Conservation (phyloP, 1,140 invertebrate genomes). For the Drosophila murphyi region DNA sequence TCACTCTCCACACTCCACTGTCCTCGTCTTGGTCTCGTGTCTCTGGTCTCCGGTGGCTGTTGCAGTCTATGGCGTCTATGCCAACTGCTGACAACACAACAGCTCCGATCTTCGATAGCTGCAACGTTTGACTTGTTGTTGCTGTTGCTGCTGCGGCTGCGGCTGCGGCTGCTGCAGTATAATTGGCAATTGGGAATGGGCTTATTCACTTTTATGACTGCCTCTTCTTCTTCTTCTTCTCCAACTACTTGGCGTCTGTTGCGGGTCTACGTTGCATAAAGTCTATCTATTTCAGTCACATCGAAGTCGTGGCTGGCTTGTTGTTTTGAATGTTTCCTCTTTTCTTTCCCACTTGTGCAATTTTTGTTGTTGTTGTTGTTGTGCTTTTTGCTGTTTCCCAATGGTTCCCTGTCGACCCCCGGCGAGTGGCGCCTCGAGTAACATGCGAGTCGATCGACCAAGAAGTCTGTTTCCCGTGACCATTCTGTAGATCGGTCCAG, state of each 20-base stretch:
- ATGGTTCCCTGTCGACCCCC: slow-evolving; percentile 53
- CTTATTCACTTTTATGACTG: slow-evolving; percentile 71
- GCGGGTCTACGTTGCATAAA: slow-evolving; percentile 6
- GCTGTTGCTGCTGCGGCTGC: slow-evolving; percentile 14
- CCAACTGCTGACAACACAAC: slow-evolving; percentile 61
- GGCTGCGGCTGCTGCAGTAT: slow-evolving; percentile 52
- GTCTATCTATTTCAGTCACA: slow-evolving; percentile 74
- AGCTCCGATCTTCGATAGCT: slow-evolving; percentile 72
- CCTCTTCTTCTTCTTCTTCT: slow-evolving; percentile 15
- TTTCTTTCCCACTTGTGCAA: slow-evolving; percentile 54
- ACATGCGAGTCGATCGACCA: slow-evolving; percentile 47
- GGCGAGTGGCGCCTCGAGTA: slow-evolving; percentile 72
- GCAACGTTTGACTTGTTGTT: slow-evolving; percentile 68
- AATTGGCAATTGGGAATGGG: slow-evolving; percentile 81
- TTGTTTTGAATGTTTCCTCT: slow-evolving; percentile 57
- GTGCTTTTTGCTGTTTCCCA: not conserved
- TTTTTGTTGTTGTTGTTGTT: slow-evolving; percentile 23
- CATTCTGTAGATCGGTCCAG: slow-evolving; percentile 6
- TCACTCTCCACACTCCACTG: not conserved
- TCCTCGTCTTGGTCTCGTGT: not conserved
- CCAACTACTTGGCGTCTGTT: slow-evolving; percentile 9
- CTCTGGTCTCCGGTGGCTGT: no score
- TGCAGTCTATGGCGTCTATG: slow-evolving; percentile 58
- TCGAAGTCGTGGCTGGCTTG: slow-evolving; percentile 76
- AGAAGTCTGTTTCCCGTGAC: not conserved